These are phyloP conservation scores for Daubentonia madagascariensis DNA, from an alignment of 2,113 vertebrate genomes.

Conservation along the genomic window DNA sequence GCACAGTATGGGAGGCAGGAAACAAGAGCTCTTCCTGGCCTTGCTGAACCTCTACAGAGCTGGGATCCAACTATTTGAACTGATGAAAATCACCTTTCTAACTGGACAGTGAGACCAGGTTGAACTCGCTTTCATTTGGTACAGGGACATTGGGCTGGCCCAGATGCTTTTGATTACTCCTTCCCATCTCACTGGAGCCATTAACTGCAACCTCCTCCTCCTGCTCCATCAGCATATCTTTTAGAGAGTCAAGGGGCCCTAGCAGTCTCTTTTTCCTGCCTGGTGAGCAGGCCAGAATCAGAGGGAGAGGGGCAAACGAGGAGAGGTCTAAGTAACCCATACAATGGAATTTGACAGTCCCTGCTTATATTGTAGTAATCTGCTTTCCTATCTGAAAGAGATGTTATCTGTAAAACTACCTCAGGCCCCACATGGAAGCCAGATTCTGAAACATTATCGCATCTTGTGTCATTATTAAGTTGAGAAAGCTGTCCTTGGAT, in stretches of 20 bases:
- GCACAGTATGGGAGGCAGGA: neutral
- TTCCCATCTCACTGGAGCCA: neutral
- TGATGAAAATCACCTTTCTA: neutral
- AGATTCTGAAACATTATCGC: neutral
- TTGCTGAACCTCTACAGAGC: neutral
- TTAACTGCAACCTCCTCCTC: neutral
- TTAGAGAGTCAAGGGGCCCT: neutral
- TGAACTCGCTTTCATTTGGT: neutral
- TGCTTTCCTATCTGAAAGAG: slow-evolving; percentile 4
- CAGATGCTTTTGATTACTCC: neutral
- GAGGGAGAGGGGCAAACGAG: neutral
- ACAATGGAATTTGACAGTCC: neutral
- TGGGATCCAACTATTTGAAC: neutral
- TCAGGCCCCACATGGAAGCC: neutral
- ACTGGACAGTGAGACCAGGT: neutral
- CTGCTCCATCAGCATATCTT: neutral
- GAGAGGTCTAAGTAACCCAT: neutral
- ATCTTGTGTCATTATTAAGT: neutral
- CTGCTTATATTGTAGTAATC: neutral
- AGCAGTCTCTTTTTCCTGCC: neutral
- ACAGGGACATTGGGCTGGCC: neutral
- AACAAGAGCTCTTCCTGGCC: slow-evolving; percentile 1
- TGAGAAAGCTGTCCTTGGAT: neutral
- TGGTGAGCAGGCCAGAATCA: neutral
- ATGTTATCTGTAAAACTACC: neutral